A percentile compares a stretch with the other conserved stretches of the same genome.
Evolutionary conservation across 2,113 vertebrate species (phyloP).

Genomic region (Ictidomys tridecemlineatus): DNA sequence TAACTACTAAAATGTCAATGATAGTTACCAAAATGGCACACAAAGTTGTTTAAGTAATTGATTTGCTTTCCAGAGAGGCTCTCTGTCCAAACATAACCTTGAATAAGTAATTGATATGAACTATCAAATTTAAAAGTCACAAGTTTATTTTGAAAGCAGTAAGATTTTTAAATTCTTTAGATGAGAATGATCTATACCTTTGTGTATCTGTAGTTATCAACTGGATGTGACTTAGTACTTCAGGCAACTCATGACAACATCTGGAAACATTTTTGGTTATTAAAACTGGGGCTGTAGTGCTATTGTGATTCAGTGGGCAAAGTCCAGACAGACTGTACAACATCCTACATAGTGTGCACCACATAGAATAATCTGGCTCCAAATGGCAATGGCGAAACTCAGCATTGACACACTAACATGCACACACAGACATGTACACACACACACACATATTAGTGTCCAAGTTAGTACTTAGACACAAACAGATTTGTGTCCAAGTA

Average conservation of each 20-base stretch:
- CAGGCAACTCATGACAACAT: not conserved
- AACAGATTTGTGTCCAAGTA: not conserved
- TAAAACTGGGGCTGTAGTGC: no score
- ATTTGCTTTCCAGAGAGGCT: not conserved
- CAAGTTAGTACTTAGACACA: not conserved
- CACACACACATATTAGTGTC: not conserved
- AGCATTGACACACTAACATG: not conserved
- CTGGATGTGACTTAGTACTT: not conserved
- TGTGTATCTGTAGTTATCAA: not conserved
- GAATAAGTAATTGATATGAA: not conserved
- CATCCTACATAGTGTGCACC: no score
- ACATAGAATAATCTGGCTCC: no score
- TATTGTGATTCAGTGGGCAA: no score
- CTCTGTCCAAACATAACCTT: no score
- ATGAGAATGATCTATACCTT: no score
- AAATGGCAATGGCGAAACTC: no score
- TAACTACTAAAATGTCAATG: not conserved
- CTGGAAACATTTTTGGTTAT: not conserved
- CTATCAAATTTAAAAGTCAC: not conserved
- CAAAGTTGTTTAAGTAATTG: not conserved
- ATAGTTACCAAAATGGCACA: not conserved
- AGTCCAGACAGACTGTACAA: no score
- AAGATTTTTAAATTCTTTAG: not conserved
- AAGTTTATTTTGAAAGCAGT: constrained; percentile 37
- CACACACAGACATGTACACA: not conserved